Percentiles rank a stretch among this genome's conserved stretches.
Conservation (phyloP, 2,888 invertebrate species). For the Nemoura dubitans region DNA sequence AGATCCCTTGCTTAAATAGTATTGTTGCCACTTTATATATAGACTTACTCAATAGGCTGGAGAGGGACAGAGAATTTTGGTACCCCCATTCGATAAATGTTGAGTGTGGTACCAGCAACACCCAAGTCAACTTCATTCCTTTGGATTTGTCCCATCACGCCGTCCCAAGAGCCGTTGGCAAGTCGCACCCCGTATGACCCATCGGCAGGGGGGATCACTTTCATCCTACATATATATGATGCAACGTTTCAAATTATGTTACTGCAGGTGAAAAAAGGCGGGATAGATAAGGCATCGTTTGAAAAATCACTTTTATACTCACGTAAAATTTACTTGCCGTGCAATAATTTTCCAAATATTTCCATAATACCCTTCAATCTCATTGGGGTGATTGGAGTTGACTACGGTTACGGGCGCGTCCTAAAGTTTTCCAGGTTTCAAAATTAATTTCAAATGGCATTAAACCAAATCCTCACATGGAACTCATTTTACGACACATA, state of each 20-base stretch:
- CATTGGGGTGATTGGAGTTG: neutral
- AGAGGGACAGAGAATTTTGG: neutral
- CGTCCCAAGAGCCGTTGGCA: conserved; percentile 8
- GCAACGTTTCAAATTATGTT: too few relatives aligned
- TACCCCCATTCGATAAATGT: neutral
- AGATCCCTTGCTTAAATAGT: too few relatives aligned
- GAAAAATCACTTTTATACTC: too few relatives aligned
- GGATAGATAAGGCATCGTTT: too few relatives aligned
- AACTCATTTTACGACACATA: neutral
- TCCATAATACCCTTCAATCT: neutral
- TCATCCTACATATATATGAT: neutral
- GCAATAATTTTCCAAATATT: neutral
- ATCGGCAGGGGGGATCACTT: neutral
- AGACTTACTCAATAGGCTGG: neutral
- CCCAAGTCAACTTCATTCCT: neutral
- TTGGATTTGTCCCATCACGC: neutral
- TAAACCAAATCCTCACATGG: neutral
- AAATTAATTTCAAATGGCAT: neutral
- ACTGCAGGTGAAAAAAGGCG: too few relatives aligned
- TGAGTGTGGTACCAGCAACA: neutral
- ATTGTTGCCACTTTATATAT: neutral
- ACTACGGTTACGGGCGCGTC: neutral
- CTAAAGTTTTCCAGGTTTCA: neutral
- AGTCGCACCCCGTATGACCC: neutral
- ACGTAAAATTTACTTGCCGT: neutral